Evolutionary conservation across 2,888 invertebrate species (phyloP), one percentile per base, ranked within the genome.

Genomic region (Epinotia ramella): DNA sequence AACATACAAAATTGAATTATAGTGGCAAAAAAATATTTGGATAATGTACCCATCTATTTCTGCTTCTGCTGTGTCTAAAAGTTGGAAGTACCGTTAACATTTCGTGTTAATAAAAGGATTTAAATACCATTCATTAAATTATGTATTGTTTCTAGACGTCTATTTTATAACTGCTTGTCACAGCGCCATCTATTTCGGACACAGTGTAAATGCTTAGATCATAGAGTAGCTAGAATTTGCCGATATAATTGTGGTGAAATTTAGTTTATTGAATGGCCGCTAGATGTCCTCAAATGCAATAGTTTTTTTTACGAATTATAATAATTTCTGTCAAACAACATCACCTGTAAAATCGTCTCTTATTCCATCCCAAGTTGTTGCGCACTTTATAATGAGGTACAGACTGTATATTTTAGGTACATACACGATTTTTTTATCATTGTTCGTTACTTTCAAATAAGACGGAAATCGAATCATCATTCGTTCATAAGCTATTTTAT

Each of bases 121-220:
- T 40, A 2, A 40, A 40, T 9, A 40, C 40, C 9, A 9, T 9
- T 9, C 0, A 40, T 40, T 40, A 7, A 9, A 40, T 40, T 40
- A 9, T 40, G 7, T 40, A 40, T 40, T 7, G 7, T n/a, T 46
- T 59, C 12, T 40, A 40, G 5, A 24, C 2, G 68, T 46, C n/a
- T 24, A 40, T 13, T 16, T 44, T 44, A 46, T 3, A 20, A 40
- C 44, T 44, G 24, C 9, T 7, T n/a, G 24, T 0, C 9, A 59
- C 16, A 69, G 46, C 69, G 69, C 69, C 69, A 69, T 69, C 69
- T 69, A 12, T 24, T 16, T 59, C 5, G n/a, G 44, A 24, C n/a
- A 44, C 4, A n/a, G 59, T 24, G 59, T 16, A 20, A 68, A 33
- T 44, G 18, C 16, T 44, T n/a, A 59, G 24, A 24, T 0, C n/a